Evolutionary conservation across 1,140 invertebrate species (phyloP).

Genomic region (Plectus sambesii): DNA sequence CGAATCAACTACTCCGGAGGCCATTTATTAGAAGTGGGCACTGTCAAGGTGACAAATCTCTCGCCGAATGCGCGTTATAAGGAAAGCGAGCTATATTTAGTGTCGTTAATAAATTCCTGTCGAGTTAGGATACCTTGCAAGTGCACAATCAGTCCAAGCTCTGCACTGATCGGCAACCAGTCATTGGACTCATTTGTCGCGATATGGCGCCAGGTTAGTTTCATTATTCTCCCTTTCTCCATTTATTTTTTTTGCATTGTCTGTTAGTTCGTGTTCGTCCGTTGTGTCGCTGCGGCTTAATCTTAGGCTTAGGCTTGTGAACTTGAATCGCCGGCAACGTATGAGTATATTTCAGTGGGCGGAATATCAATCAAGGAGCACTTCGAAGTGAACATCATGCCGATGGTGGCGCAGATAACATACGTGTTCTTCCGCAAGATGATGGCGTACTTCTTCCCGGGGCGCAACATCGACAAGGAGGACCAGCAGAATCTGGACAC

Average conservation of each 20-base stretch:
- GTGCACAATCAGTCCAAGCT: slow-evolving; percentile 2
- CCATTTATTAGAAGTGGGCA: slow-evolving; percentile 90
- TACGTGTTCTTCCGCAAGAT: slow-evolving; percentile 95
- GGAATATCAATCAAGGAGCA: slow-evolving; percentile 99
- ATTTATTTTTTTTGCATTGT: too few species aligned
- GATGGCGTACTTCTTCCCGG: slow-evolving; percentile 97
- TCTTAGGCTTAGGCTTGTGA: too few species aligned
- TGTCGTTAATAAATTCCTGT: slow-evolving; percentile 29
- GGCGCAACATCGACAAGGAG: slow-evolving; percentile 62
- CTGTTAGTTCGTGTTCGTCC: too few species aligned
- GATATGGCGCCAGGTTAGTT: slow-evolving; percentile 37
- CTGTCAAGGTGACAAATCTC: slow-evolving; percentile 84
- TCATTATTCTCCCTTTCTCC: too few species aligned
- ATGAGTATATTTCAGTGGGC: too few species aligned
- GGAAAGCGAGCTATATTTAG: slow-evolving; percentile 30
- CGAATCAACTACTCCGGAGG: slow-evolving; percentile 93
- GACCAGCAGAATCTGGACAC: slow-evolving; percentile 32
- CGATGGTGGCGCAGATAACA: slow-evolving; percentile 79
- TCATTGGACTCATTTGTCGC: slow-evolving; percentile 38
- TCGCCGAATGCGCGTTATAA: slow-evolving; percentile 86
- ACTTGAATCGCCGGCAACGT: too few species aligned
- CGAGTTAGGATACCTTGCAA: slow-evolving; percentile 33
- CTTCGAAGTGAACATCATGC: slow-evolving; percentile 75
- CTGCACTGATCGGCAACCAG: slow-evolving; percentile 32
- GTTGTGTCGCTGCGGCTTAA: too few species aligned